Percentiles rank a stretch among this genome's conserved stretches.
Evolutionary conservation across 2,888 invertebrate species (phyloP).

Genomic region (Tricholauxania praeusta): DNA sequence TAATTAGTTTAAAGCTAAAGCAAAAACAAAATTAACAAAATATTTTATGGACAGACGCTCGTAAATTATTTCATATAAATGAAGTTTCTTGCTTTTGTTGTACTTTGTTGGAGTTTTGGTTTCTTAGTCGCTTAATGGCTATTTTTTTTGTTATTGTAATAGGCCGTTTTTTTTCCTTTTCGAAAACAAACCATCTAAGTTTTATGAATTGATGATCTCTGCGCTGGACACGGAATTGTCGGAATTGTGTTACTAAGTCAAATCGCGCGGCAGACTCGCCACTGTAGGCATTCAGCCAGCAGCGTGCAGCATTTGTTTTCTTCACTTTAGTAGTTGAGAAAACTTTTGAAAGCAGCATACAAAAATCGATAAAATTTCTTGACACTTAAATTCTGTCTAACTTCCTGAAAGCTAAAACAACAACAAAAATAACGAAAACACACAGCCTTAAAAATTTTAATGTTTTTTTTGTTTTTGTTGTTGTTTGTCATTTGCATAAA

Average conservation of each 20-base stretch:
- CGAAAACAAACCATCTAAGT: background rate
- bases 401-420: too few species aligned
- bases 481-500: too few species aligned
- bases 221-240: background rate
- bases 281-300: too few species aligned
- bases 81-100: background rate
- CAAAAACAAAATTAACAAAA: constrained; percentile 42
- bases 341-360: too few species aligned
- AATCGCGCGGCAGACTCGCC: background rate
- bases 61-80: background rate
- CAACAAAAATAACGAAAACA: too few species aligned
- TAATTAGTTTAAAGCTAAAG: constrained; percentile 62
- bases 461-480: too few species aligned
- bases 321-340: background rate
- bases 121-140: too few species aligned
- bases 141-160: background rate
- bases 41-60: constrained; percentile 30
- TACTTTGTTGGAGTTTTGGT: background rate
- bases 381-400: too few species aligned
- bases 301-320: background rate
- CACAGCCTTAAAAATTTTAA: too few species aligned
- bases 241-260: constrained; percentile 46
- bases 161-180: constrained; percentile 7
- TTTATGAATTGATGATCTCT: background rate
- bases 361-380: too few species aligned